Conservation (phyloP, 1,140 invertebrate species). For the Thrips palmi region DNA sequence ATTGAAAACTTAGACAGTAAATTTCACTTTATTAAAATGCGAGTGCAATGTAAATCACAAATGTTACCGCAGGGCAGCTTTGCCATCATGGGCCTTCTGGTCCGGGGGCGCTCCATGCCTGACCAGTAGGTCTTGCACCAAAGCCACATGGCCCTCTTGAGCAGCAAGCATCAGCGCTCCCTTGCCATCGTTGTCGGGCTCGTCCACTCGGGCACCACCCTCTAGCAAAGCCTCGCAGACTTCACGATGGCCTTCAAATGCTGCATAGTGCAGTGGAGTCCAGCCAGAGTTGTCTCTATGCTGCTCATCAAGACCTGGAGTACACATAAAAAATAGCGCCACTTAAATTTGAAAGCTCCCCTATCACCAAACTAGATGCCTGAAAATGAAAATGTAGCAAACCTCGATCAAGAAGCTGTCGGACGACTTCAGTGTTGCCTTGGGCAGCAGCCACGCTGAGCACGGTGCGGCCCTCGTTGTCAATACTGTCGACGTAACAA, state of each 20-base stretch:
- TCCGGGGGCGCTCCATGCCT: conserved; percentile 62
- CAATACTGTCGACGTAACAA: conserved; percentile 74
- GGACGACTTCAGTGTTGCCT: conserved; percentile 63
- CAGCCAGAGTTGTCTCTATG: conserved; percentile 82
- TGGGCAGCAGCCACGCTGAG: conserved; percentile 73
- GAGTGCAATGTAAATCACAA: conserved; percentile 1
- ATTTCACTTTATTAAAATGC: no score
- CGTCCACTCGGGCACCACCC: conserved; percentile 79
- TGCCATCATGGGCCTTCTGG: conserved; percentile 81
- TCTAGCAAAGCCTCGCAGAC: conserved; percentile 74
- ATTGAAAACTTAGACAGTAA: neutral
- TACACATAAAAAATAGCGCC: conserved; percentile 6
- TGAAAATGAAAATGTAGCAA: no score
- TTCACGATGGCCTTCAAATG: conserved; percentile 80
- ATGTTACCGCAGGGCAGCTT: conserved; percentile 68
- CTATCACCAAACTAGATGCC: conserved; percentile 9
- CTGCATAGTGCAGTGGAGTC: conserved; percentile 84
- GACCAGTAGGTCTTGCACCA: conserved; percentile 52
- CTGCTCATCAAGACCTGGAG: conserved; percentile 64
- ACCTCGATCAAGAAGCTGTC: conserved; percentile 68
- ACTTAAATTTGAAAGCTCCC: conserved; percentile 8
- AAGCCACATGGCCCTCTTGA: conserved; percentile 61
- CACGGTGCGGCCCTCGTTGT: conserved; percentile 78
- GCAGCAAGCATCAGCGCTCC: conserved; percentile 76
- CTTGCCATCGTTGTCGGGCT: conserved; percentile 87